Conservation (phyloP, 64 coral and sea anemone species). For the Trachythela sp. region DNA sequence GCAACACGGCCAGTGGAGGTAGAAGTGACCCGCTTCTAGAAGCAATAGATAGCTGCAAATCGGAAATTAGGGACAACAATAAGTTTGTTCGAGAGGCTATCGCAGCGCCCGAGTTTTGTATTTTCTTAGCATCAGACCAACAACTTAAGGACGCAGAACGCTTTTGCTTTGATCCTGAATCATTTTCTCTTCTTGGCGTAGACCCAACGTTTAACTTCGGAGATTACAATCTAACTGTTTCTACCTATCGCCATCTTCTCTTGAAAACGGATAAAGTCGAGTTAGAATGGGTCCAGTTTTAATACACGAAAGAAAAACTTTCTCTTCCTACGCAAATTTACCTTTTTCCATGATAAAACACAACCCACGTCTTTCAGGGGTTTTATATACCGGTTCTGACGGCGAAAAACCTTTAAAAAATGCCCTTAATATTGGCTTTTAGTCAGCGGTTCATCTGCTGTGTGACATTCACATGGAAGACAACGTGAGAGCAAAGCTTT, state of each 20-base stretch:
- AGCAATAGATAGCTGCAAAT: slow-evolving; percentile 3
- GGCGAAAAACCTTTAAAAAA: neutral
- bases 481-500: no score
- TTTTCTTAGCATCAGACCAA: neutral
- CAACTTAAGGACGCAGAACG: neutral
- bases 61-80: neutral
- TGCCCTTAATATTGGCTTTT: neutral
- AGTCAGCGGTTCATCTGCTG: neutral
- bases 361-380: neutral
- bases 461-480: no score
- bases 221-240: slow-evolving; percentile 3
- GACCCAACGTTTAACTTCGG: neutral
- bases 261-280: neutral
- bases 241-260: neutral
- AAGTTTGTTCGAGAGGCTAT: neutral
- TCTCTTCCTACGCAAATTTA: slow-evolving; percentile 2
- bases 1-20: neutral
- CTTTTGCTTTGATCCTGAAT: slow-evolving; percentile 3
- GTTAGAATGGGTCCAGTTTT: neutral
- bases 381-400: neutral
- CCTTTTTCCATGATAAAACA: slow-evolving; percentile 1
- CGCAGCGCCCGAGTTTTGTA: neutral
- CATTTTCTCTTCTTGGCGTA: neutral
- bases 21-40: neutral
- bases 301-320: neutral